Evolutionary conservation across 2,888 invertebrate genomes (phyloP), one percentile per base, ranked within the genome.

Genomic region (Venusia cambrica): DNA sequence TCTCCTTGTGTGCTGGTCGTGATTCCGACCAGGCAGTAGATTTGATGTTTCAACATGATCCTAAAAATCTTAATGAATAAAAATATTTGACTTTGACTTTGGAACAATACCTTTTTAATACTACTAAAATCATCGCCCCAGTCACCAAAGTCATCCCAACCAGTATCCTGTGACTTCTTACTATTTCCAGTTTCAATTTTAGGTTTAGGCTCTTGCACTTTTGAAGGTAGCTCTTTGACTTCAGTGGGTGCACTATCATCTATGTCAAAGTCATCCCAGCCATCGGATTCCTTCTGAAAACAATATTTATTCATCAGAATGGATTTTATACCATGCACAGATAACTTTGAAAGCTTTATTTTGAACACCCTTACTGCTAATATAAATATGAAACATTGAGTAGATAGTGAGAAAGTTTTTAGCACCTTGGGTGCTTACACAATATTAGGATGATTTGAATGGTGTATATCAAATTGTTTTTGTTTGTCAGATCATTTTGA

Each of bases 81-180:
- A 16, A 10, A 6, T 13, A 16, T 27, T 17, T 14, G 11, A 8
- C 18, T 13, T 8, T 6, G 9, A 6, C 21, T 26, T 22, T 17
- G 1, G 5, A 18, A 10, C 4, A 4, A 5, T 51, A 73, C 66
- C 54, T 62, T 60, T 41, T 51, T 38, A 15, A 26, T 37, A 30
- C 40, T 49, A 20, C 28, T 36, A n/a, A 39, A 3, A 0, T 26
- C 32, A 18, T 66, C 68, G 5, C 75, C 87, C 85, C 88, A 87
- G 48, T 87, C 84, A 51, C 74, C 87, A 52, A 89, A 83, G 16
- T 88, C 78, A 62, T 88, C 84, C 89, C 89, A 89, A 1, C 85
- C 87, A 0, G 83, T 77, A 19, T 74, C 73, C 38, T 85, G 57
- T 9, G 80, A 67, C 7, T 75, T 70, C 8, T 64, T 36, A 20